Evolutionary conservation across 2,888 invertebrate species (phyloP).

Genomic region (Falcaria lacertinaria): DNA sequence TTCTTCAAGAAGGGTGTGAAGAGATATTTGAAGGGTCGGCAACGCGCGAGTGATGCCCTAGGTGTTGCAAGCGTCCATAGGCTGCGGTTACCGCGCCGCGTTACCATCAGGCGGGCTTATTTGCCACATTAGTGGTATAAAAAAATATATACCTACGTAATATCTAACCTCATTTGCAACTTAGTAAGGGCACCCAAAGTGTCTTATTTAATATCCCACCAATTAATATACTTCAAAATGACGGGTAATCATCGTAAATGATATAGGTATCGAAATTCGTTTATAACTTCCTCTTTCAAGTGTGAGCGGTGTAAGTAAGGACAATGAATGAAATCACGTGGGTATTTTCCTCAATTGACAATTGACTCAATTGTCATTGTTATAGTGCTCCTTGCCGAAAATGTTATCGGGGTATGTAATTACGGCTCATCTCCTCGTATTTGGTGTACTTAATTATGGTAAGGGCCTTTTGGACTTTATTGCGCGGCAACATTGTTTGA

Average conservation of each 20-base stretch:
- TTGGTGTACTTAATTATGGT: slow-evolving; percentile 21
- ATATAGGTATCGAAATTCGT: slow-evolving; percentile 28
- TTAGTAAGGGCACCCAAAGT: background rate
- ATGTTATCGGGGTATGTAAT: slow-evolving; percentile 34
- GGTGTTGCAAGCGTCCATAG: too few species aligned
- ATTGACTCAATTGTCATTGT: slow-evolving; percentile 40
- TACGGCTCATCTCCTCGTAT: slow-evolving; percentile 31
- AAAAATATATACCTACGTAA: too few species aligned
- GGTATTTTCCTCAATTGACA: slow-evolving; percentile 32
- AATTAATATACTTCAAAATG: slow-evolving; percentile 28
- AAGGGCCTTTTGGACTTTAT: background rate
- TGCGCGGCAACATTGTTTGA: slow-evolving; percentile 1
- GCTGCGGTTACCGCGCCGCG: too few species aligned
- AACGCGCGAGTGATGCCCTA: too few species aligned
- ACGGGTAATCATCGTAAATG: slow-evolving; percentile 49
- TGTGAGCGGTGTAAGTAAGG: slow-evolving; percentile 7
- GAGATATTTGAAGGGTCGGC: too few species aligned
- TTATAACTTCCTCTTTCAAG: slow-evolving; percentile 25
- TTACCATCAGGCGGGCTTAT: too few species aligned
- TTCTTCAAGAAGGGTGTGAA: too few species aligned
- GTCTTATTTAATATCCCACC: background rate
- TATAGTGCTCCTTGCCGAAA: slow-evolving; percentile 42
- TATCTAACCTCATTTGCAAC: slow-evolving; percentile 2
- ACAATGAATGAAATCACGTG: slow-evolving; percentile 49
- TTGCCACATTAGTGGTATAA: too few species aligned